Evolutionary conservation across 2,888 invertebrate species (phyloP).

Genomic region (Conus canariensis): DNA sequence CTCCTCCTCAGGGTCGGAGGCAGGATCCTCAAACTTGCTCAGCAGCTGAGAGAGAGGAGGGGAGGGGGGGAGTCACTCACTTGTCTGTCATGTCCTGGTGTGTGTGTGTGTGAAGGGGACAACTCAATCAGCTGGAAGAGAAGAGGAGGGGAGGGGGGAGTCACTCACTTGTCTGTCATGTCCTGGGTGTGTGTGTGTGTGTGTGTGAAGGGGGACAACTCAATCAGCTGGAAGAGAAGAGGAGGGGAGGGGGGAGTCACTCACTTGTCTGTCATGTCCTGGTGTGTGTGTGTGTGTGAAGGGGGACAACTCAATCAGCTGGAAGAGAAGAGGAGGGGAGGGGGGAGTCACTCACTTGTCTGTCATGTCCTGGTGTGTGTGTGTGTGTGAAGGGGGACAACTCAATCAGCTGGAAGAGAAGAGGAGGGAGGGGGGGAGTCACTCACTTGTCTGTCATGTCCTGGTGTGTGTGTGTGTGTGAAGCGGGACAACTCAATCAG

Average conservation of each 20-base stretch:
- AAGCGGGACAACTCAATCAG: slow-evolving; percentile 40
- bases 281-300: no score
- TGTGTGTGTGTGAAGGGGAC: no score
- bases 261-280: no score
- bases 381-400: no score
- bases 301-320: slow-evolving; percentile 54
- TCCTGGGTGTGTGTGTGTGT: no score
- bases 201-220: no score
- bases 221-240: slow-evolving; percentile 58
- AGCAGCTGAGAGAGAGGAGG: slow-evolving; percentile 56
- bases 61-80: background rate
- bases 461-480: no score
- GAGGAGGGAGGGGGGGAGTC: background rate
- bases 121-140: background rate
- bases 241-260: background rate
- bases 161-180: no score
- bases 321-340: background rate
- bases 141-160: background rate
- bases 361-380: no score
- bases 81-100: no score
- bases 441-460: no score
- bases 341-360: background rate
- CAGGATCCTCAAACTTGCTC: slow-evolving; percentile 65
- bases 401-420: slow-evolving; percentile 55
- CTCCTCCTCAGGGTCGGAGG: slow-evolving; percentile 72